Evolutionary conservation across 2,888 invertebrate genomes (phyloP), one percentile per base, ranked within the genome.

Genomic region (Lysandra coridon): DNA sequence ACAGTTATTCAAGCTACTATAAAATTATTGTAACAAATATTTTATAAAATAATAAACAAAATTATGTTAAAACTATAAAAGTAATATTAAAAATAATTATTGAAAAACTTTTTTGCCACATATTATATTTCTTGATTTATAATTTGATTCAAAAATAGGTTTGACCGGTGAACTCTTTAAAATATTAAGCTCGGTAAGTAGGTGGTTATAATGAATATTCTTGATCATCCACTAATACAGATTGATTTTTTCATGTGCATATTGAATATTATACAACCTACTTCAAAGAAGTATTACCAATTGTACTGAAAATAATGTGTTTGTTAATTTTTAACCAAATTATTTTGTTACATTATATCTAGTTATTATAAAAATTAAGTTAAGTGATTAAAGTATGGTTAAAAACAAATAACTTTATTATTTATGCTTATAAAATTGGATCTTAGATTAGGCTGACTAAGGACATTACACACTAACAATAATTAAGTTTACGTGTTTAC

Each of bases 291-390:
- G 12, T 57, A 17, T 53, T 57, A 14, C 53, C 53, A 2, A 57
- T 57, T 57, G 17, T 17, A 57, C 14, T 57, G 57, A 17, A 17
- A 57, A 57, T 4, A 4, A 17, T 57, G 14, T 57, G 17, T 17
- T 57, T 57, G 57, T 57, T 57, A 57, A 57, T 57, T 57, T 57
- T 62, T 62, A n/a, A 62, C 62, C 62, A 62, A 7, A 62, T 62
- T 62, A 62, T 62, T 62, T 62, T 62, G 62, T 62, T 62, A n/a
- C 3, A 60, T 17, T 60, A 53, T 53, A 53, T 14, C 53, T 53
- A 57, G 57, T 62, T n/a, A 62, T 23, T 1, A 62, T n/a, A 6
- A 62, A 62, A 62, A 62, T 23, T 62, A 62, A 62, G 4, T 57
- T 57, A 57, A 17, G 62, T 62, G n/a, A 62, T 62, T 62, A 62